These are phyloP conservation scores for Drosophila multiciliata DNA, from an alignment of 2,888 invertebrate genomes.

Conservation along the genomic window DNA sequence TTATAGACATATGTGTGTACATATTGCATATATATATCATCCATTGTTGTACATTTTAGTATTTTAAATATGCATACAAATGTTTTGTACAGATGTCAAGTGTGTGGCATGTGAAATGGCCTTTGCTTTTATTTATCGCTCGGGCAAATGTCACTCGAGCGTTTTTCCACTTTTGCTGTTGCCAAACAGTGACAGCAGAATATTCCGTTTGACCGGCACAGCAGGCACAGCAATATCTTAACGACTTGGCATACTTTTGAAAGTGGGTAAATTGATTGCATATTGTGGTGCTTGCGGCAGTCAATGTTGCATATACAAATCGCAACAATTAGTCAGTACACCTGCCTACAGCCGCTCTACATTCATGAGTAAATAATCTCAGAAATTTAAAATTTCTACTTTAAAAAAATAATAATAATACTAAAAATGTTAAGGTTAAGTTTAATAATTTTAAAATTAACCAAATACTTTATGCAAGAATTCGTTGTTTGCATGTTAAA, in stretches of 20 bases:
- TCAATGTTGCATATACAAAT: slow-evolving; percentile 43
- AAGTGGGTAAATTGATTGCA: slow-evolving; percentile 50
- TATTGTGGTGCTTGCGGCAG: slow-evolving; percentile 8
- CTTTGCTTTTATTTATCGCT: slow-evolving; percentile 73
- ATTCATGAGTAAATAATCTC: not conserved
- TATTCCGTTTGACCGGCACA: slow-evolving; percentile 29
- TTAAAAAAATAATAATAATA: not conserved
- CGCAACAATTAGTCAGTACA: not conserved
- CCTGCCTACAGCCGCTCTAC: slow-evolving; percentile 20
- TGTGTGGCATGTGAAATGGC: slow-evolving; percentile 60
- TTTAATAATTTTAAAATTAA: not conserved
- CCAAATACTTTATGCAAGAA: not conserved
- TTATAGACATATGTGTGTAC: slow-evolving; percentile 1
- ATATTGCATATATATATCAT: slow-evolving; percentile 39
- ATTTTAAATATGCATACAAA: slow-evolving; percentile 64
- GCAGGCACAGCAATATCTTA: slow-evolving; percentile 41
- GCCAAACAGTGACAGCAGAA: slow-evolving; percentile 46
- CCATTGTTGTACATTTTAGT: slow-evolving; percentile 54
- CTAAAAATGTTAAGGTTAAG: not conserved
- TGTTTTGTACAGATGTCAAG: slow-evolving; percentile 20
- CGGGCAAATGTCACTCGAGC: slow-evolving; percentile 68
- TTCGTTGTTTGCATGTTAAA: not conserved
- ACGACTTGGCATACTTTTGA: slow-evolving; percentile 58
- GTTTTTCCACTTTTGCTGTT: slow-evolving; percentile 46
- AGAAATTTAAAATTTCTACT: not conserved